phyloP scores from a whole-genome alignment of 2,797 vertebrate genomes.

The Pangasius mekongensis region DNA sequence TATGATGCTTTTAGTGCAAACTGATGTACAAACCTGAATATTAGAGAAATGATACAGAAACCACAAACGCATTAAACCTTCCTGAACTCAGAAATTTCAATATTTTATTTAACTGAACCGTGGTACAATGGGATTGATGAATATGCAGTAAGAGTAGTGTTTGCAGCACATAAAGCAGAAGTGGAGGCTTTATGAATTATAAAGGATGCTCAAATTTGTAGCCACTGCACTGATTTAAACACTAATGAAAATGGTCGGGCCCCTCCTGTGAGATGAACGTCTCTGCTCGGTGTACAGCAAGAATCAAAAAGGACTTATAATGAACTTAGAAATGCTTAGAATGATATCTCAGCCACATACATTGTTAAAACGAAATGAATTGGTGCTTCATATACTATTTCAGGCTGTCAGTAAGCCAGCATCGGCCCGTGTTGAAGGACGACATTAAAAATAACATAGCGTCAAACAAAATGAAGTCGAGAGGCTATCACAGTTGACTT shows the following conservation, averaged over 20 bases:
- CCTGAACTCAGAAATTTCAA: conserved; percentile 60
- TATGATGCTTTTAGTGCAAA: background rate
- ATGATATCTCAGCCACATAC: background rate
- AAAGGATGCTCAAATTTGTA: background rate
- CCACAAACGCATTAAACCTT: background rate
- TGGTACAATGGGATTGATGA: conserved; percentile 64
- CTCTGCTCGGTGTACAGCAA: background rate
- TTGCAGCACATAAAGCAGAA: conserved; percentile 36
- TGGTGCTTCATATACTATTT: background rate
- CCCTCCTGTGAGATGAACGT: background rate
- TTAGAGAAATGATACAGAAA: background rate
- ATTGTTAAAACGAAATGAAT: background rate
- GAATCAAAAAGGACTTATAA: background rate
- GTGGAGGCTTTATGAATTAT: conserved; percentile 14
- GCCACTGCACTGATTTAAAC: conserved; percentile 1
- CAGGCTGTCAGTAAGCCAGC: background rate
- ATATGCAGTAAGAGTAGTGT: conserved; percentile 56
- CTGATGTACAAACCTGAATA: background rate
- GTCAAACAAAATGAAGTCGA: background rate
- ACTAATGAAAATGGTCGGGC: background rate
- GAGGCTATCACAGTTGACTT: background rate
- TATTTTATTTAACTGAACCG: conserved; percentile 77
- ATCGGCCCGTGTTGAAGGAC: background rate
- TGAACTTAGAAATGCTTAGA: background rate
- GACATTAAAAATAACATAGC: background rate